A percentile compares a stretch with the other conserved stretches of the same genome.
Conservation (phyloP, 2,888 invertebrate species). For the Tiphia femorata region DNA sequence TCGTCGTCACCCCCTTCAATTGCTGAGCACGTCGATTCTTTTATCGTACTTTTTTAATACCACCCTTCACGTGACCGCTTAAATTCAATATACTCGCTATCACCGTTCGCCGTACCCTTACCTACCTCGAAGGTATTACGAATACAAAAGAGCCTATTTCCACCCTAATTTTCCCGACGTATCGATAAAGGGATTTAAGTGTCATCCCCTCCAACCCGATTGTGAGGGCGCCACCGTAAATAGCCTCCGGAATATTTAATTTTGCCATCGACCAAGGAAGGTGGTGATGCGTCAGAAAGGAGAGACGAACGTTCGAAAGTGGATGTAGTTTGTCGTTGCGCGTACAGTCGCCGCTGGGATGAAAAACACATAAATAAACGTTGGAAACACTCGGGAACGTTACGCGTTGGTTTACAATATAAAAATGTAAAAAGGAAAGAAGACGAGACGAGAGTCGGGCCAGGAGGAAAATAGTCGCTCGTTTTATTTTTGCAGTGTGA, state of each 20-base stretch:
- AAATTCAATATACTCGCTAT: slow-evolving; percentile 40
- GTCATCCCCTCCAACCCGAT: slow-evolving; percentile 42
- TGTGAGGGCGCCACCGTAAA: slow-evolving; percentile 36
- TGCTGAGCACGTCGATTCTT: no score
- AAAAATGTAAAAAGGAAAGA: no score
- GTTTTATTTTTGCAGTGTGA: no score
- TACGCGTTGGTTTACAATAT: no score
- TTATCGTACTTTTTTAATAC: not conserved
- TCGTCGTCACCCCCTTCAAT: no score
- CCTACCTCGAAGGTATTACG: slow-evolving; percentile 30
- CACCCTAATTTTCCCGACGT: slow-evolving; percentile 40
- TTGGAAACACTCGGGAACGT: no score
- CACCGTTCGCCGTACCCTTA: slow-evolving; percentile 14
- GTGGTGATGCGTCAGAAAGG: slow-evolving; percentile 4
- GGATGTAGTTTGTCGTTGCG: no score
- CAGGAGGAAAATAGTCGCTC: no score
- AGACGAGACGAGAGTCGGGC: no score
- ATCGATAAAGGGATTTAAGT: slow-evolving; percentile 46
- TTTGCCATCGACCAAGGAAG: no score
- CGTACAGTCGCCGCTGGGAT: no score
- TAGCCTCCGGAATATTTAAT: slow-evolving; percentile 49
- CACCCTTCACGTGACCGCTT: slow-evolving; percentile 22
- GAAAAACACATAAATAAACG: no score
- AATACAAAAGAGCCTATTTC: slow-evolving; percentile 50
- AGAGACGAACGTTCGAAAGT: not conserved